phyloP scores from a whole-genome alignment of 2,113 vertebrate species.

The Phocoena phocoena region DNA sequence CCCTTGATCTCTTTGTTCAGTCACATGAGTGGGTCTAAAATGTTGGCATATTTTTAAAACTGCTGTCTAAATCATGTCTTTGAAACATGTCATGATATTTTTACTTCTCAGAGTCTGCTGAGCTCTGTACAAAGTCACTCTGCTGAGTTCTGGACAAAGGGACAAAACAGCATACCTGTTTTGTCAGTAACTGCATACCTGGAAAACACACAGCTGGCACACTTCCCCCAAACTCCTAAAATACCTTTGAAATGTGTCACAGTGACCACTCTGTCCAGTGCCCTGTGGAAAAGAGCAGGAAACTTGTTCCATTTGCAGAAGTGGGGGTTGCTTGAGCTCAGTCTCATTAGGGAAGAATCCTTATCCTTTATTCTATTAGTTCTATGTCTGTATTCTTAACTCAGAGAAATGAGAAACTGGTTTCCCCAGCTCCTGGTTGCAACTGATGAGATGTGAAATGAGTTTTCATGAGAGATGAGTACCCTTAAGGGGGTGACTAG shows the following conservation, averaged over 20 bases:
- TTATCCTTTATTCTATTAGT: not conserved
- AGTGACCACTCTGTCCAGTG: not conserved
- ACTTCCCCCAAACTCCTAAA: not conserved
- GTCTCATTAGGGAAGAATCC: not conserved
- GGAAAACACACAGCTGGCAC: not conserved
- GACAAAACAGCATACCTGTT: not conserved
- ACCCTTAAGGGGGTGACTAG: slow-evolving; percentile 68
- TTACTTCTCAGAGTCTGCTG: not conserved
- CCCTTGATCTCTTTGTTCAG: not conserved
- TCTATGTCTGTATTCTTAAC: not conserved
- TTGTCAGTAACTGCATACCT: not conserved
- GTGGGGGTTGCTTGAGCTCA: not conserved
- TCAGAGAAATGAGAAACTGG: slow-evolving; percentile 62
- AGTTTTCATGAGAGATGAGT: slow-evolving; percentile 68
- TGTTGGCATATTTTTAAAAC: not conserved
- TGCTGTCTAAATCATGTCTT: not conserved
- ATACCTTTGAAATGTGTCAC: not conserved
- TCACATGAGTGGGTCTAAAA: not conserved
- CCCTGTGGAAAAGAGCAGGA: slow-evolving; percentile 28
- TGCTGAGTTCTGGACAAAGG: not conserved
- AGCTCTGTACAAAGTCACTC: not conserved
- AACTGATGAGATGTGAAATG: slow-evolving; percentile 81
- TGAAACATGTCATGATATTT: slow-evolving; percentile 5
- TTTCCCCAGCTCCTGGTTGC: slow-evolving; percentile 59
- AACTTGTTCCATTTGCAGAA: not conserved